Evolutionary conservation across 1,140 invertebrate genomes (phyloP).

Genomic region (Drosophila kikkawai): DNA sequence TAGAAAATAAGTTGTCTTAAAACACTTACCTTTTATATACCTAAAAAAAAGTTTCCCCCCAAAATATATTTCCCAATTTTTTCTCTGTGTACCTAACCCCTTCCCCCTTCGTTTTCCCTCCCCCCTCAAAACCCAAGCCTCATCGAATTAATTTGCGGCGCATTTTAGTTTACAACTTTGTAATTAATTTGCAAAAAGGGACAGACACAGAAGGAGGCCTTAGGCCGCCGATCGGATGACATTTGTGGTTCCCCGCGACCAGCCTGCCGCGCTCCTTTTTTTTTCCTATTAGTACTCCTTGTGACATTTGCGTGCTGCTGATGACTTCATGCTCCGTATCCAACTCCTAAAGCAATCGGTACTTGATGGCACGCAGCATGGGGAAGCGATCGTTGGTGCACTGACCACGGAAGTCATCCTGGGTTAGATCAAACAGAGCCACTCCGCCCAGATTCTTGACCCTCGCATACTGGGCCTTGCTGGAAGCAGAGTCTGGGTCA

Average conservation of each 20-base stretch:
- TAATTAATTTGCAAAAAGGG: conserved; percentile 77
- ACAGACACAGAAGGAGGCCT: conserved; percentile 41
- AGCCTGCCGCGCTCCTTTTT: not conserved
- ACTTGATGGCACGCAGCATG: conserved; percentile 88
- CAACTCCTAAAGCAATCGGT: conserved; percentile 85
- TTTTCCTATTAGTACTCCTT: not conserved
- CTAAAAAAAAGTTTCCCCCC: not conserved
- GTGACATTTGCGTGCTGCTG: conserved; percentile 41
- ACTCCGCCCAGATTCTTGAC: conserved; percentile 92
- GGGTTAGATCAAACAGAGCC: conserved; percentile 91
- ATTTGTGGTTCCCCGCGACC: conserved; percentile 32
- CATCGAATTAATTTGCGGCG: conserved; percentile 75
- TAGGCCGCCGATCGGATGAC: conserved; percentile 30
- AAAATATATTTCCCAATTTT: not conserved
- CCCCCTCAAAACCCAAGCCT: conserved; percentile 2
- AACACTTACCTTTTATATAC: not conserved
- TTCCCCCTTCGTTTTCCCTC: not conserved
- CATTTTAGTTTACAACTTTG: conserved; percentile 81
- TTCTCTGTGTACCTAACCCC: not conserved
- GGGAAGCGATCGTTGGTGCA: conserved; percentile 92
- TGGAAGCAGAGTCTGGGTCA: conserved; percentile 92
- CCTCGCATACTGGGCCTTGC: conserved; percentile 91
- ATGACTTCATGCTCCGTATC: conserved; percentile 27
- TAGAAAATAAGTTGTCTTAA: no score
- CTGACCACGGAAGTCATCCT: conserved; percentile 93